These are phyloP conservation scores for Altica lythri DNA, from an alignment of 2,888 invertebrate species.

Conservation along the genomic window DNA sequence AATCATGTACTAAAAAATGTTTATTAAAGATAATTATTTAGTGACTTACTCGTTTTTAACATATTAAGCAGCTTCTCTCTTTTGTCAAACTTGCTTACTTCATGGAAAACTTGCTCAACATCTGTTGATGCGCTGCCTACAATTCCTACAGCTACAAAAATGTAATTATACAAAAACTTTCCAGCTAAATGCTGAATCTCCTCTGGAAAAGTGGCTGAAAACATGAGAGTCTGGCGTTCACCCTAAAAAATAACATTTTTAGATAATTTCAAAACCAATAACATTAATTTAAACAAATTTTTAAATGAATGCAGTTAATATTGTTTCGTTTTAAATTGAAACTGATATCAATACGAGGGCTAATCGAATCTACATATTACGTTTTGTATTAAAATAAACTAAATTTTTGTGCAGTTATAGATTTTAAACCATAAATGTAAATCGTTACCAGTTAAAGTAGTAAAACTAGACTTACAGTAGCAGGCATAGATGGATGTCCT, in stretches of 20 bases:
- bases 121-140: constrained; percentile 93
- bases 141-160: constrained; percentile 89
- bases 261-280: too few species aligned
- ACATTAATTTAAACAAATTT: too few species aligned
- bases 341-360: too few species aligned
- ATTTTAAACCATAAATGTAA: too few species aligned
- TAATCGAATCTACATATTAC: too few species aligned
- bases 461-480: constrained; percentile 57
- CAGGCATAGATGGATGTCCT: constrained; percentile 66
- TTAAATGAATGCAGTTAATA: too few species aligned
- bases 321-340: too few species aligned
- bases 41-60: constrained; percentile 61
- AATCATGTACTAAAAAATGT: too few species aligned
- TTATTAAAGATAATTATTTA: too few species aligned
- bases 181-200: constrained; percentile 78
- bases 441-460: background rate
- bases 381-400: too few species aligned
- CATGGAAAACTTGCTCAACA: constrained; percentile 78
- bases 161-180: constrained; percentile 76
- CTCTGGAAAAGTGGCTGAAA: constrained; percentile 76
- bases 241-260: constrained; percentile 57
- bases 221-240: constrained; percentile 71
- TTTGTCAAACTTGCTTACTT: constrained; percentile 72
- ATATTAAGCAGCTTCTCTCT: constrained; percentile 69
- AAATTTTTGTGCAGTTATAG: too few species aligned